Evolutionary conservation across 2,113 vertebrate species (phyloP), one percentile per base, ranked within the genome.

Genomic region (Ptilonorhynchus violaceus): DNA sequence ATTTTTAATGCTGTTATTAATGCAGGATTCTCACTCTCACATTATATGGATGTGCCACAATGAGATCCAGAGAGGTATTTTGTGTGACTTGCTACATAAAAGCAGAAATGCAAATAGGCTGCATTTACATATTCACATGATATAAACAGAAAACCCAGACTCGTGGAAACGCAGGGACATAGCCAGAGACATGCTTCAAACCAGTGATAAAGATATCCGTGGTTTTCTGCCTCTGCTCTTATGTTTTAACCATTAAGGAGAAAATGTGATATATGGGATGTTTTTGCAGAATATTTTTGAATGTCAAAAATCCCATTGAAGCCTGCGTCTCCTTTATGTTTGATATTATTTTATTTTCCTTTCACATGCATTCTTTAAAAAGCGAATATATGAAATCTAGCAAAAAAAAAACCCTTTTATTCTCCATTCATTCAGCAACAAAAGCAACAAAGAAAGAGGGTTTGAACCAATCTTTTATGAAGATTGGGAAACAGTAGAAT

Each of bases 21-120:
- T 52, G 55, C 93, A 56, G 42, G 41, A 25, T 68, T 84, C 72
- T 92, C n/a, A 7, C 17, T 68, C 44, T 37, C 2, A 0, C 60
- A 37, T 92, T 63, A 35, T 56, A 13, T 0, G 0, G 92, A 67
- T 63, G 33, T 77, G 76, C 41, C 59, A 41, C 79, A 47, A 4
- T 30, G 69, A 72, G 60, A 94, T 80, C 56, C 79, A 46, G 76
- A 52, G 78, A 80, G 88, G 91, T 95, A 21, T 86, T 95, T 91
- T 59, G 72, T 91, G 89, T 50, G 68, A 81, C 83, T 92, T 83
- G 55, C 75, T 74, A 80, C 76, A 85, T 95, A 64, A 92, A 96
- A 95, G 88, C 68, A 81, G 85, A 78, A 94, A 93, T 94, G 88
- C 90, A 95, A 94, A 95, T 92, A 58, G 75, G 60, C n/a, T 63